These are phyloP conservation scores for Trachelipus rathkii DNA, from an alignment of 1,140 invertebrate genomes.

Conservation along the genomic window DNA sequence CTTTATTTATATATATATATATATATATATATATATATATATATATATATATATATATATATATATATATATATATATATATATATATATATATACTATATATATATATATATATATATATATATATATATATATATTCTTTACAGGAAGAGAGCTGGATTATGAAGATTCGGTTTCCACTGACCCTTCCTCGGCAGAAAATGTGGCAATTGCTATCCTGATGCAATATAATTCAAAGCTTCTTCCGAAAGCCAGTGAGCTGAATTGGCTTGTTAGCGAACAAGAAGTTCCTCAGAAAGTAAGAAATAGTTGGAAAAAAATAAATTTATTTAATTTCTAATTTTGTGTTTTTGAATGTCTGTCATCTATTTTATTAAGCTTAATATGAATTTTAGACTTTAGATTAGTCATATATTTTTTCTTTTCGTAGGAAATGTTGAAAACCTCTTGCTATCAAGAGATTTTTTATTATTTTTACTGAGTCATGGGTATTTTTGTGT, in stretches of 20 bases:
- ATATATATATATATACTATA: conserved; percentile 8
- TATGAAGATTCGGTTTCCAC: not conserved
- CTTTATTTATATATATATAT: not conserved
- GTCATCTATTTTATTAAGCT: no score
- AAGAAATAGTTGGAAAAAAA: conserved; percentile 28
- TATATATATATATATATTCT: not conserved
- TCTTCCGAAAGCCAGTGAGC: conserved; percentile 69
- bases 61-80: conserved; percentile 6
- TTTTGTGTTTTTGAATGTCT: no score
- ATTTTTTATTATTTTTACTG: no score
- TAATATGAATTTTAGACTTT: no score
- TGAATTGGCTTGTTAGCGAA: conserved; percentile 79
- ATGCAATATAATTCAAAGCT: conserved; percentile 72
- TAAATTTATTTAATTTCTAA: no score
- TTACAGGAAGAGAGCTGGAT: not conserved
- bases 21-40: conserved; percentile 3
- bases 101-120: conserved; percentile 13
- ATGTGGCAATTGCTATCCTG: conserved; percentile 70
- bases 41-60: conserved; percentile 9
- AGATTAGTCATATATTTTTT: no score
- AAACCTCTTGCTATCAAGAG: no score
- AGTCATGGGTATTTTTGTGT: no score
- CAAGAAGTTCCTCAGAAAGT: conserved; percentile 70
- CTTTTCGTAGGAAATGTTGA: no score
- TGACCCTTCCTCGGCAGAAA: conserved; percentile 62